Evolutionary conservation across 2,797 vertebrate species (phyloP).

Genomic region (Alcedo atthis): DNA sequence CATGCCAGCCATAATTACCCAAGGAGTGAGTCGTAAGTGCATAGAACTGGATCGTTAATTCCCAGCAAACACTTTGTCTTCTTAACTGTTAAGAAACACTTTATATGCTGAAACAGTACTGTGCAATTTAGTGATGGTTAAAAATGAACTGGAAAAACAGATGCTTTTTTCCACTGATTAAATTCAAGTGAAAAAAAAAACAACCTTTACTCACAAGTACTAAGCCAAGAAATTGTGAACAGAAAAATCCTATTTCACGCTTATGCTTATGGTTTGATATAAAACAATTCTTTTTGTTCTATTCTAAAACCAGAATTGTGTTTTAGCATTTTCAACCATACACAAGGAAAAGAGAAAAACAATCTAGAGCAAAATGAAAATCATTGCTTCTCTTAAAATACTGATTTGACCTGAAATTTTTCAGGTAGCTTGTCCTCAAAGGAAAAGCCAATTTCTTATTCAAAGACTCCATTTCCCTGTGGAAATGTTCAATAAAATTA

Average conservation of each 20-base stretch:
- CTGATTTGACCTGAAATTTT: not conserved
- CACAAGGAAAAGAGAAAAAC: not conserved
- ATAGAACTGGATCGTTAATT: not conserved
- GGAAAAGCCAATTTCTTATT: not conserved
- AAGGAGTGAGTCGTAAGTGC: not conserved
- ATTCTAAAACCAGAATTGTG: not conserved
- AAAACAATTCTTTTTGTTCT: not conserved
- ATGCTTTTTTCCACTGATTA: not conserved
- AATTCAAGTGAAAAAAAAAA: not conserved
- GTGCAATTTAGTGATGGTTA: not conserved
- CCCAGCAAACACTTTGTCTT: not conserved
- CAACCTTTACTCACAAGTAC: not conserved
- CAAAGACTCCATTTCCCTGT: not conserved
- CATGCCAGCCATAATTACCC: not conserved
- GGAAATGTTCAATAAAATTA: not conserved
- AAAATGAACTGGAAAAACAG: not conserved
- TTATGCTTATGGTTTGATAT: not conserved
- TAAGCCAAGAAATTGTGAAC: not conserved
- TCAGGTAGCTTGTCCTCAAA: not conserved
- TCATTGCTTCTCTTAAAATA: not conserved
- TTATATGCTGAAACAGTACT: not conserved
- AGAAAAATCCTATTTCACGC: not conserved
- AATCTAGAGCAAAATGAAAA: not conserved
- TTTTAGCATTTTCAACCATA: not conserved
- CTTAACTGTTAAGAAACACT: not conserved